These are phyloP conservation scores for Eumerus sabulonum DNA, from an alignment of 2,888 invertebrate genomes.

Conservation along the genomic window DNA sequence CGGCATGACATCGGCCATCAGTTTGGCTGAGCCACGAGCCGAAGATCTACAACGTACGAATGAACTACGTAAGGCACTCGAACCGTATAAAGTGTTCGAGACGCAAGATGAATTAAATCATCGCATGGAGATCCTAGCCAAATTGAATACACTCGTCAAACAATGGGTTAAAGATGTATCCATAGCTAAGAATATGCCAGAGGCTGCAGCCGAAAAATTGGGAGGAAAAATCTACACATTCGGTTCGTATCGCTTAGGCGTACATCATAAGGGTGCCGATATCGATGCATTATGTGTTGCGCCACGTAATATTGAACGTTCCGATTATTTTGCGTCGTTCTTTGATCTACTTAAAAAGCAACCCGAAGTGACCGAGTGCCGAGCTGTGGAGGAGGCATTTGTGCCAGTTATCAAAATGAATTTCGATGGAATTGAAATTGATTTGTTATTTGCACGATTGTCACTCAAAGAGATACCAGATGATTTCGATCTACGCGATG, in stretches of 20 bases:
- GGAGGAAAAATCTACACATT: conserved; percentile 99
- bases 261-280: conserved; percentile 98
- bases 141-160: conserved; percentile 93
- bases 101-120: conserved; percentile 93
- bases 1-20: conserved; percentile 97
- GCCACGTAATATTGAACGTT: conserved; percentile 95
- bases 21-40: conserved; percentile 88
- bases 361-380: conserved; percentile 89
- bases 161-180: conserved; percentile 97
- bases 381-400: conserved; percentile 98
- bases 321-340: conserved; percentile 97
- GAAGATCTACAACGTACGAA: conserved; percentile 85
- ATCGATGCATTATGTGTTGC: conserved; percentile 99
- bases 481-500: conserved; percentile 91
- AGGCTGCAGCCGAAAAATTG: conserved; percentile 91
- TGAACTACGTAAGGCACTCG: conserved; percentile 86
- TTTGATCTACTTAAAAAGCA: conserved; percentile 93
- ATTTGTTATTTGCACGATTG: conserved; percentile 97
- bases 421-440: conserved; percentile 98
- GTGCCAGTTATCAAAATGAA: conserved; percentile 99
- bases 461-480: conserved; percentile 98
- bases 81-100: conserved; percentile 94
- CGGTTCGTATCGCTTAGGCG: conserved; percentile 97
- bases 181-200: conserved; percentile 93
- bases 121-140: conserved; percentile 90